Evolutionary conservation across 2,113 vertebrate genomes (phyloP).

Genomic region (Phyllostomus discolor): DNA sequence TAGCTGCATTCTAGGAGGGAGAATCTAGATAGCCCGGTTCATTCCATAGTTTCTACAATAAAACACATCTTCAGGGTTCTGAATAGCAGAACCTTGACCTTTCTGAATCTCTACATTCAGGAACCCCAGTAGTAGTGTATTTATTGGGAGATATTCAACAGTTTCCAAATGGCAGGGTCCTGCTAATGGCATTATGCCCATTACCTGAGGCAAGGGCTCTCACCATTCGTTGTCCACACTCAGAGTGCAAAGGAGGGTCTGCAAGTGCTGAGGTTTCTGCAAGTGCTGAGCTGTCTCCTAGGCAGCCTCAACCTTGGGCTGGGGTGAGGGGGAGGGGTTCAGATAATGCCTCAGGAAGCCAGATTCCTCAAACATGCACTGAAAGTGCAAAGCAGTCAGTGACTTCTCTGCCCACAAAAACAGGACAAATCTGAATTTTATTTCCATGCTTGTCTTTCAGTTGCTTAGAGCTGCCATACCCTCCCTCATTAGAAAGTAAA

Average conservation of each 20-base stretch:
- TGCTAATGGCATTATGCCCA: no score
- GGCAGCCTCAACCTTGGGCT: background rate
- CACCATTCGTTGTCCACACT: background rate
- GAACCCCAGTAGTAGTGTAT: background rate
- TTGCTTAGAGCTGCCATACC: constrained; percentile 91
- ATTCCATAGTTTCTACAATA: background rate
- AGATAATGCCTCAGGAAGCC: background rate
- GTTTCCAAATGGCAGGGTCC: background rate
- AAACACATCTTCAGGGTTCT: background rate
- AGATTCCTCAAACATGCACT: background rate
- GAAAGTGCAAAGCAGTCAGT: background rate
- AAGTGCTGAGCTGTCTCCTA: background rate
- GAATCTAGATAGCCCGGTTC: background rate
- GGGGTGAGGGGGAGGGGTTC: no score
- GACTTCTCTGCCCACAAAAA: background rate
- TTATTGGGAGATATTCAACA: background rate
- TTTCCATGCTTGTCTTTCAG: constrained; percentile 76
- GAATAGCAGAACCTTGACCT: background rate
- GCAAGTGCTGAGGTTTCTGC: no score
- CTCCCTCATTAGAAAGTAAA: constrained; percentile 91
- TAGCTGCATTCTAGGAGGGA: background rate
- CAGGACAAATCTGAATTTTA: background rate
- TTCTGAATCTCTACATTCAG: background rate
- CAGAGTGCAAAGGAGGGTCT: background rate
- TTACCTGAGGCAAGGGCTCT: background rate